Evolutionary conservation across 1,140 invertebrate genomes (phyloP).

Genomic region (Sweltsa coloradensis): DNA sequence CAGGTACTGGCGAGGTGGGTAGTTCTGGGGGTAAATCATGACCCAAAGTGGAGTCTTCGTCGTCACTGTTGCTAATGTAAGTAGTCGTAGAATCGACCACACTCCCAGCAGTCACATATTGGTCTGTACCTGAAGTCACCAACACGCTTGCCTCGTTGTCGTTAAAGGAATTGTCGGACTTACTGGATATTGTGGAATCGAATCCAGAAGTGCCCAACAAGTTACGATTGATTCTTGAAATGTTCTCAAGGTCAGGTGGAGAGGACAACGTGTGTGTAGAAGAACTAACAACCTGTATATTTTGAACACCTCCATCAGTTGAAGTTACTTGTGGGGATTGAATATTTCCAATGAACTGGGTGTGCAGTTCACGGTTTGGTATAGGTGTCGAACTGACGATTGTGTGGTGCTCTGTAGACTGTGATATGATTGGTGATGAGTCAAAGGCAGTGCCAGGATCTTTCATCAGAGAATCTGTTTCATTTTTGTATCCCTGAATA

Average conservation of each 20-base stretch:
- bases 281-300: slow-evolving; percentile 5
- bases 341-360: not conserved
- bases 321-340: slow-evolving; percentile 14
- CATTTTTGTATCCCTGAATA: no score
- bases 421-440: no score
- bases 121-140: slow-evolving; percentile 25
- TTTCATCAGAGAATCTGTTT: no score
- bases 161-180: no score
- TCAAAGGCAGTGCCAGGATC: no score
- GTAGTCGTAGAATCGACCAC: slow-evolving; percentile 23
- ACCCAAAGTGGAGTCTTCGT: slow-evolving; percentile 26
- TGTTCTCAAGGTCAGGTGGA: no score
- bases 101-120: slow-evolving; percentile 25
- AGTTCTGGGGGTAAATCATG: slow-evolving; percentile 25
- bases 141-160: not conserved
- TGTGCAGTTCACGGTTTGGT: not conserved
- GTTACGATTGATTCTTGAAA: no score
- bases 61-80: slow-evolving; percentile 30
- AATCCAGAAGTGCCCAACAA: no score
- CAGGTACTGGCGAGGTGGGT: slow-evolving; percentile 30
- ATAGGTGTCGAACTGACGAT: slow-evolving; percentile 4
- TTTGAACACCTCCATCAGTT: slow-evolving; percentile 11
- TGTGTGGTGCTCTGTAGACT: no score
- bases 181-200: no score
- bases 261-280: not conserved